Base-by-base conservation (phyloP, 2,888 invertebrate species). In the Heteropelma amictum region DNA sequence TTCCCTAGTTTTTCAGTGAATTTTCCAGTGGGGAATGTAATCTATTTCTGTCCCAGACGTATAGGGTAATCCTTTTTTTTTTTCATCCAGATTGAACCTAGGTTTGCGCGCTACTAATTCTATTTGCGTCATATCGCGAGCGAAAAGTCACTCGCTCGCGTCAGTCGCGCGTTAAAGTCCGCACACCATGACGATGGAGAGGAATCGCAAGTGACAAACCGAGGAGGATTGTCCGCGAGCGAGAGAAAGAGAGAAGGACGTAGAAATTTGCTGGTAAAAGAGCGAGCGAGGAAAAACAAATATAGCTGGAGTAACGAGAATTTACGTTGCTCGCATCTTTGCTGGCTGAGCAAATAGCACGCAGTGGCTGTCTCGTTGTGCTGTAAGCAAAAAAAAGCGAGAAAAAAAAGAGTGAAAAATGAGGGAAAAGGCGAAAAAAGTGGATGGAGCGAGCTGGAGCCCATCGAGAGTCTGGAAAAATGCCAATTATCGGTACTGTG, bases 261-360 rank as follows among this genome's bases (percentile, higher is more conserved):
- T n/a, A 5, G 40, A 47, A 56, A 58, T 49, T 58, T 28, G 12
- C n/a, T 28, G 26, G 28, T 40, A 33, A 40, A 28, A 23, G 10
- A 54, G 64, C 40, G 47, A 67, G 65, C 54, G 74, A n/a, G n/a
- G n/a, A n/a, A 80, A 79, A 74, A 79, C 82, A 82, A 84, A 84
- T 85, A 84, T 83, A 85, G 82, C 81, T 77, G 80, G 78, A 81
- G 81, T 80, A 83, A 83, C 64, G 64, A 77, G 77, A 68, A 68
- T 68, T 74, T 38, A 38, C 14, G 45, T 72, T 12, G 54, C 10
- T 72, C n/a, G 54, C 17, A 17, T 60, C 61, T 72, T 51, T 42
- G 58, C 40, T 21, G 28, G 21, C 14, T 38, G 28, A 61, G 69
- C 61, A 58, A 68, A 68, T 49, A 17, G 53, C n/a, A n/a, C n/a